phyloP scores from a whole-genome alignment of 2,888 invertebrate genomes.

The Drosophila crucigera region DNA sequence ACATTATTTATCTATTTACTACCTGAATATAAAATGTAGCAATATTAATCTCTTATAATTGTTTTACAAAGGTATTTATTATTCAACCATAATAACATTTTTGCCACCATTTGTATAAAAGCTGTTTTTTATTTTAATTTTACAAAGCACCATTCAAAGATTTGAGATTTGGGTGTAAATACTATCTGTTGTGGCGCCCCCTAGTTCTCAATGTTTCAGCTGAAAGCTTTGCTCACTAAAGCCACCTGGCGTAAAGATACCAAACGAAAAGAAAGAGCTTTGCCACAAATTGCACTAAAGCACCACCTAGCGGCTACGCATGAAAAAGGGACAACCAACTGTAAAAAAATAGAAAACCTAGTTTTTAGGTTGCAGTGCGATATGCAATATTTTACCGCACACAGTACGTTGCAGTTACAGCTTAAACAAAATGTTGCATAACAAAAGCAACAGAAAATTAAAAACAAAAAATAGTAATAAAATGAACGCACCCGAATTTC shows the following conservation, averaged over 20 bases:
- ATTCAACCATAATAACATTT: not conserved
- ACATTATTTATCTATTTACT: not conserved
- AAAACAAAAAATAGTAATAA: conserved; percentile 19
- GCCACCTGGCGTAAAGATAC: not conserved
- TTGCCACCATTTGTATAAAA: not conserved
- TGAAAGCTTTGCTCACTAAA: not conserved
- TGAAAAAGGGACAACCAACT: not conserved
- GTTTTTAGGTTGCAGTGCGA: too few relatives aligned
- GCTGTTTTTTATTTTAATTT: not conserved
- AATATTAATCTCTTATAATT: not conserved
- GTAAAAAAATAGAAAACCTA: too few relatives aligned
- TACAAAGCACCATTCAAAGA: not conserved
- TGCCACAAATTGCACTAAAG: not conserved
- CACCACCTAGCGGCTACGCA: conserved; percentile 27
- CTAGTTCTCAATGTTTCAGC: not conserved
- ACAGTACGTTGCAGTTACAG: too few relatives aligned
- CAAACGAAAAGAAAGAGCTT: not conserved
- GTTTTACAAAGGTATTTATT: not conserved
- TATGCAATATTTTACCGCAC: too few relatives aligned
- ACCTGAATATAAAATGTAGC: not conserved
- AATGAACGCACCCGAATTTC: conserved; percentile 84
- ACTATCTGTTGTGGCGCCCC: conserved; percentile 2
- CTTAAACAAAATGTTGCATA: not conserved
- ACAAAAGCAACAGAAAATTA: conserved; percentile 12
- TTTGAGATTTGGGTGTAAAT: not conserved